Conservation (phyloP, 2,797 vertebrate genomes). For the Gallirallus australis region DNA sequence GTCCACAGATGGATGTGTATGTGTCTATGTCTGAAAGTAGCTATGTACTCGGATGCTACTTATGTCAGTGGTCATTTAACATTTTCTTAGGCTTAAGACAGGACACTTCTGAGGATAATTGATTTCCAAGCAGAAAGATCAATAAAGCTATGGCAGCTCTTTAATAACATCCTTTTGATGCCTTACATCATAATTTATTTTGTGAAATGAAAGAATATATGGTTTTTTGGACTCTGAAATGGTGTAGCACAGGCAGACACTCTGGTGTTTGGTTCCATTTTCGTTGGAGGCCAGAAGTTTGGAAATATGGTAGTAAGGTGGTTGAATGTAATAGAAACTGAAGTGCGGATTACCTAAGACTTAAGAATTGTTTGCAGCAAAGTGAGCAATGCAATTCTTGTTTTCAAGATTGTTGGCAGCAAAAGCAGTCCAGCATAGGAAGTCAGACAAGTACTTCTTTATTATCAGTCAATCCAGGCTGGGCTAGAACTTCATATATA, state of each 20-base stretch:
- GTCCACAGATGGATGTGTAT: not conserved
- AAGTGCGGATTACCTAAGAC: not conserved
- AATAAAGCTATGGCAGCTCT: not conserved
- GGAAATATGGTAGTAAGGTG: not conserved
- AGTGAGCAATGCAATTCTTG: not conserved
- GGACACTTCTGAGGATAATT: not conserved
- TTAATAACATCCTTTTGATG: not conserved
- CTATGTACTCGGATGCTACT: not conserved
- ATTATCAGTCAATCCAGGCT: not conserved
- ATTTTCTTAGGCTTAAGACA: not conserved
- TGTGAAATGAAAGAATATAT: not conserved
- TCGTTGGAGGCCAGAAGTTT: not conserved
- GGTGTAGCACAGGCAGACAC: fast-evolving
- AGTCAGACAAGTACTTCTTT: not conserved
- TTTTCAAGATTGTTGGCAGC: not conserved
- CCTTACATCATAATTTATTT: not conserved
- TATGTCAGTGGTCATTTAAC: not conserved
- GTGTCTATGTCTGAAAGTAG: not conserved
- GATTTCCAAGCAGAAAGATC: not conserved
- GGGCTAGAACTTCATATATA: not conserved
- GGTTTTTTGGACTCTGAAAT: not conserved
- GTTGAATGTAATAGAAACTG: not conserved
- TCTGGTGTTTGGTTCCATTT: not conserved
- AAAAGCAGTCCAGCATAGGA: not conserved
- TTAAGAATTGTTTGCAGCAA: not conserved